phyloP scores from a whole-genome alignment of 2,888 invertebrate genomes.

The Gordius sp. region DNA sequence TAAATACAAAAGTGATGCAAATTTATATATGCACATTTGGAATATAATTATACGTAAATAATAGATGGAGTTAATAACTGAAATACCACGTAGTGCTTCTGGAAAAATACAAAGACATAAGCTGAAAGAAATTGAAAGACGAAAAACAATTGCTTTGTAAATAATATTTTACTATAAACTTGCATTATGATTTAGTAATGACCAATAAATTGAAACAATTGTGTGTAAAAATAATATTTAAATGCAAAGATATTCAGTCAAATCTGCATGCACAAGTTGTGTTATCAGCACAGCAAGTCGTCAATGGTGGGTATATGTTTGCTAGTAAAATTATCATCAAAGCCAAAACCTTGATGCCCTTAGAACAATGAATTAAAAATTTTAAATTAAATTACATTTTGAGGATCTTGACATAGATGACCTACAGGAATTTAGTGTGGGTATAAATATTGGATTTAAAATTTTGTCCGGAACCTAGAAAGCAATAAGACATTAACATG shows the following conservation, averaged over 20 bases:
- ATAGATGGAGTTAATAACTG: conserved; percentile 5
- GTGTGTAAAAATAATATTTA: too few relatives aligned
- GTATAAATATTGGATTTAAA: too few relatives aligned
- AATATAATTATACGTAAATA: background rate
- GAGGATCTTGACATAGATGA: too few relatives aligned
- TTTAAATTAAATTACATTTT: too few relatives aligned
- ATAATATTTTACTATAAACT: background rate
- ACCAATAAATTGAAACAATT: background rate
- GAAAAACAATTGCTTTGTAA: background rate
- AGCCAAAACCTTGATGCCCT: too few relatives aligned
- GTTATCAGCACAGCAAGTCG: background rate
- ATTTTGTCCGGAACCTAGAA: too few relatives aligned
- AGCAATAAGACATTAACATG: too few relatives aligned
- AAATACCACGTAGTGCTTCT: conserved; percentile 12
- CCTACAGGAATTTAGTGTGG: too few relatives aligned
- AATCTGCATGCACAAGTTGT: too few relatives aligned
- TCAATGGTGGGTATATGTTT: background rate
- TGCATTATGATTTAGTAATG: background rate
- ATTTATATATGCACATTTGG: background rate
- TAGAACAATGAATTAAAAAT: too few relatives aligned
- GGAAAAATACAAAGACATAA: conserved; percentile 6
- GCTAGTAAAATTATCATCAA: conserved; percentile 2
- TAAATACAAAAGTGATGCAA: background rate
- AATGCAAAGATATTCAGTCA: too few relatives aligned
- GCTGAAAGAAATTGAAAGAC: background rate